phyloP scores from a whole-genome alignment of 2,113 vertebrate species.

The Fregetta grallaria region DNA sequence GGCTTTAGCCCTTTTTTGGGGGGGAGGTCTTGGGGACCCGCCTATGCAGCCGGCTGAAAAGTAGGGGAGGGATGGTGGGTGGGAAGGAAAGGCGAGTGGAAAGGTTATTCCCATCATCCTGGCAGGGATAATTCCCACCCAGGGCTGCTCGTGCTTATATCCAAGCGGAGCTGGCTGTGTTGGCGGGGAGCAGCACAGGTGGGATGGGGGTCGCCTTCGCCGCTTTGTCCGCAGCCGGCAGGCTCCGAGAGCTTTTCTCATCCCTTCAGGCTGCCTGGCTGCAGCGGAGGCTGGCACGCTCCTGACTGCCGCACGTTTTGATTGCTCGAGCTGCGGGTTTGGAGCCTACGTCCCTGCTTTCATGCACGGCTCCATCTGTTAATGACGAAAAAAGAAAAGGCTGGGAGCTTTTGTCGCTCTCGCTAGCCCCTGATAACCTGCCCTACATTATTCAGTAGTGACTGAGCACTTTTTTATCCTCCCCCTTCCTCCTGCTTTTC shows the following conservation, averaged over 20 bases:
- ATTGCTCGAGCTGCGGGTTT: slow-evolving; percentile 46
- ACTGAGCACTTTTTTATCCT: neutral
- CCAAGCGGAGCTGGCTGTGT: neutral
- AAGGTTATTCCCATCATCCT: neutral
- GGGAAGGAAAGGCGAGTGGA: neutral
- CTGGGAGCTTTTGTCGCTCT: slow-evolving; percentile 19
- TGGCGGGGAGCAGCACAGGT: neutral
- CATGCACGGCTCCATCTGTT: slow-evolving; percentile 56
- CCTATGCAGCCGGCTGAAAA: neutral
- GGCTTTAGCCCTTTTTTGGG: neutral
- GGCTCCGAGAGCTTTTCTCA: neutral
- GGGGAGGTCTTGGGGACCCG: neutral
- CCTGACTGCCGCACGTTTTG: slow-evolving; percentile 19
- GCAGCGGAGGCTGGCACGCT: neutral
- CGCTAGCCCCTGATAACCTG: slow-evolving; percentile 18
- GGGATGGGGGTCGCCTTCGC: neutral
- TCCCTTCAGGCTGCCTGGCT: neutral
- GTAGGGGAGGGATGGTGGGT: neutral
- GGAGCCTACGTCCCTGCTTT: slow-evolving; percentile 50
- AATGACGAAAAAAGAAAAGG: slow-evolving; percentile 46
- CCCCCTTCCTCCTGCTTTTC: neutral
- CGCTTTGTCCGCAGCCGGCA: neutral
- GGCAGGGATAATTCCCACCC: neutral
- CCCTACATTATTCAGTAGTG: slow-evolving; percentile 35
- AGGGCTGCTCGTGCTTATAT: neutral